A percentile compares a stretch with the other conserved stretches of the same genome.
Evolutionary conservation across 2,797 vertebrate genomes (phyloP).

Genomic region (Allobates femoralis): DNA sequence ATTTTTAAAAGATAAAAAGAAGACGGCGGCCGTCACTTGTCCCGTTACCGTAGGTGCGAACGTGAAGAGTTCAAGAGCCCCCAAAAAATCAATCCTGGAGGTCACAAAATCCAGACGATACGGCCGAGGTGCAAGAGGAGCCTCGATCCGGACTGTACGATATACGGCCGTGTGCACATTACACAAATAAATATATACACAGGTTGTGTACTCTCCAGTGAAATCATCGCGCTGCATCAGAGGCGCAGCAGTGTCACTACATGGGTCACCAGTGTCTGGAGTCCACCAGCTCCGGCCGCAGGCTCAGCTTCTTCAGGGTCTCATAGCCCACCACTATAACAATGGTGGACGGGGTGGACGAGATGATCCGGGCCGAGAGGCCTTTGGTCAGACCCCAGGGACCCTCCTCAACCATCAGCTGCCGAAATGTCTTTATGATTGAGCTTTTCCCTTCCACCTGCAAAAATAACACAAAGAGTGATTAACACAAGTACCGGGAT

Average conservation of each 20-base stretch:
- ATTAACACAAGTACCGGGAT: too few relatives aligned
- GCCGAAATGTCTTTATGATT: slow-evolving; percentile 88
- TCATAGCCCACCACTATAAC: slow-evolving; percentile 97
- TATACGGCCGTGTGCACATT: not conserved
- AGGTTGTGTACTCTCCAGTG: slow-evolving; percentile 16
- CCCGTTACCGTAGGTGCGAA: too few relatives aligned
- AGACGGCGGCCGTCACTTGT: not conserved
- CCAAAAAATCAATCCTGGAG: not conserved
- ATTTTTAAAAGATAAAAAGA: slow-evolving; percentile 16
- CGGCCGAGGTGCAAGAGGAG: too few relatives aligned
- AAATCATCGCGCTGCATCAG: too few relatives aligned
- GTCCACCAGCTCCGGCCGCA: slow-evolving; percentile 93
- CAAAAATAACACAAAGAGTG: slow-evolving; percentile 40
- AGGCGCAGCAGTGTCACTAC: too few relatives aligned
- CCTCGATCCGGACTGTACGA: not conserved
- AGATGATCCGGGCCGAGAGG: slow-evolving; percentile 94
- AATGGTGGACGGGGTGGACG: slow-evolving; percentile 91
- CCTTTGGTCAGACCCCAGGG: slow-evolving; percentile 96
- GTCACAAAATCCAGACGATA: not conserved
- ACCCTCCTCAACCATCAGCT: slow-evolving; percentile 92
- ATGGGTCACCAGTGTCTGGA: slow-evolving; percentile 97
- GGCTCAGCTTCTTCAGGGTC: slow-evolving; percentile 93
- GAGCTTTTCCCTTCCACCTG: slow-evolving; percentile 94
- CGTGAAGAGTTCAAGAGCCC: too few relatives aligned
- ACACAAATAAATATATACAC: slow-evolving; percentile 33